Evolutionary conservation across 2,888 invertebrate genomes (phyloP).

Genomic region (Tipula lateralis): DNA sequence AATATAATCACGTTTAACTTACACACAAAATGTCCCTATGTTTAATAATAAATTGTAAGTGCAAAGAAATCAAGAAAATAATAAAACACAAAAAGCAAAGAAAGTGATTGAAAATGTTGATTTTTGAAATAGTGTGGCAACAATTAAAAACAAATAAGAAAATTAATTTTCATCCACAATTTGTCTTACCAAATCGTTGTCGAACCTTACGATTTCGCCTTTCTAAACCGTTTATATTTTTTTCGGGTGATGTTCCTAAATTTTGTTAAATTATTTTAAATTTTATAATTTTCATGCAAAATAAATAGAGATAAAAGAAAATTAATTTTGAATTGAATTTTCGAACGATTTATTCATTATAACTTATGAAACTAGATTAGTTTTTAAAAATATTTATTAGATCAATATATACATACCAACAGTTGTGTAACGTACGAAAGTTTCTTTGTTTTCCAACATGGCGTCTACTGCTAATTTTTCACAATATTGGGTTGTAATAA

Average conservation of each 20-base stretch:
- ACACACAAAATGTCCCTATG: not conserved
- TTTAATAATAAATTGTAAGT: not conserved
- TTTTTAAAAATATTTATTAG: not conserved
- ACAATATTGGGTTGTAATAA: constrained; percentile 94
- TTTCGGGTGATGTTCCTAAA: constrained; percentile 48
- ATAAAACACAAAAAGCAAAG: not conserved
- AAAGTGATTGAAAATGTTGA: too few species aligned
- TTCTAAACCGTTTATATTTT: constrained; percentile 41
- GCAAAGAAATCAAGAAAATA: not conserved
- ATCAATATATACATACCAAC: constrained; percentile 77
- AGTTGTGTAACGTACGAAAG: constrained; percentile 91
- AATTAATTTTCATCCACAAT: not conserved
- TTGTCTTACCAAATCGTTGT: constrained; percentile 49
- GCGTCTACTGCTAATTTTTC: constrained; percentile 98
- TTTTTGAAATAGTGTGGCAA: not conserved
- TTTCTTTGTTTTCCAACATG: constrained; percentile 95
- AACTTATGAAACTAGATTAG: not conserved
- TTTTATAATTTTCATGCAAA: not conserved
- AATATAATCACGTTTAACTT: not conserved
- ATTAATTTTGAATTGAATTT: constrained; percentile 25
- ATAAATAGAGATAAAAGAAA: not conserved
- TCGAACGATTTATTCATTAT: not conserved
- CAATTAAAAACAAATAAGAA: not conserved
- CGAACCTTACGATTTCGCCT: constrained; percentile 40
- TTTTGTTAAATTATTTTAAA: not conserved